Evolutionary conservation across 2,888 invertebrate species (phyloP).

Genomic region (Frankliniella intonsa): DNA sequence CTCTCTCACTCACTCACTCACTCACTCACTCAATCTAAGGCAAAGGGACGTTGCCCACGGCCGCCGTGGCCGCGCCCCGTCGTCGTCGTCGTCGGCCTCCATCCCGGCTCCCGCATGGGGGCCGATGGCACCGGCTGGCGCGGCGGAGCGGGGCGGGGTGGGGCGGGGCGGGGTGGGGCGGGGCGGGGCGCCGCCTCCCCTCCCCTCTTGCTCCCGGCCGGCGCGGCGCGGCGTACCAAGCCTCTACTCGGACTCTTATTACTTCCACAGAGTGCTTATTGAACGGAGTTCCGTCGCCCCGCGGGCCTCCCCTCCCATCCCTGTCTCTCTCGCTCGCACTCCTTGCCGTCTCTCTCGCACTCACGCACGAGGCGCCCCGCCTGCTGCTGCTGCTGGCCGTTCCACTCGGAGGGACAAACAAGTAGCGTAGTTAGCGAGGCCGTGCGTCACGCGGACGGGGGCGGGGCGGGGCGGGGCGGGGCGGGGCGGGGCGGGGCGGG

Average conservation of each 20-base stretch:
- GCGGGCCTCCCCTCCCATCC: slow-evolving; percentile 12
- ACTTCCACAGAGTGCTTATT: slow-evolving; percentile 24
- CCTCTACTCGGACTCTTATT: slow-evolving; percentile 11
- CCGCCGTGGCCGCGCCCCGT: neutral
- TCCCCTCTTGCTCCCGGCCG: neutral
- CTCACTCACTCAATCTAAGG: neutral
- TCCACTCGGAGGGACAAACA: slow-evolving; percentile 21
- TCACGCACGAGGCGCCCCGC: neutral
- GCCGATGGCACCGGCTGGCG: no score
- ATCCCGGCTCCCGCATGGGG: neutral
- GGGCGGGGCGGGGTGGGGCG: slow-evolving; percentile 27
- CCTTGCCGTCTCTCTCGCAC: neutral
- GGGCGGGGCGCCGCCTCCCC: slow-evolving; percentile 2
- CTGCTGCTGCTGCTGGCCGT: neutral
- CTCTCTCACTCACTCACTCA: slow-evolving; percentile 17
- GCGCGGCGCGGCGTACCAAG: neutral
- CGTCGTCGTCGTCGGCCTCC: neutral
- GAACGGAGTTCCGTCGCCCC: slow-evolving; percentile 24
- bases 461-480: neutral
- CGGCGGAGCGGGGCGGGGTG: slow-evolving; percentile 27
- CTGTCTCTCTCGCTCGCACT: neutral
- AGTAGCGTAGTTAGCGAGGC: slow-evolving; percentile 7
- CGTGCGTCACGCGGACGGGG: neutral
- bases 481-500: neutral
- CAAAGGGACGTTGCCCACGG: neutral